These are phyloP conservation scores for Dolichopus griseipennis DNA, from an alignment of 2,888 invertebrate genomes.

Conservation along the genomic window DNA sequence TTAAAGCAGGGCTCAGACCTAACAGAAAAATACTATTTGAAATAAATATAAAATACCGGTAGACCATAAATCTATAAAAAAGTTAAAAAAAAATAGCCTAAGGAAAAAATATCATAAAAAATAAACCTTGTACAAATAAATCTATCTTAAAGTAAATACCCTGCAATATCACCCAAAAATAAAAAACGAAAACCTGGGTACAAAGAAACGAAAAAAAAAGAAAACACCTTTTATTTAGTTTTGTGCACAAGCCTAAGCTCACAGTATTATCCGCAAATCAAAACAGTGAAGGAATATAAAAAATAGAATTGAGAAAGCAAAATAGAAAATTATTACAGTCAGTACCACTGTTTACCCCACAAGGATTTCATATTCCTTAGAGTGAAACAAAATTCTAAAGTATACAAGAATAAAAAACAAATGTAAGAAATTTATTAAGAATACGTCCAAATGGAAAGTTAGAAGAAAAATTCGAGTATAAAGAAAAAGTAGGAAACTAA, in stretches of 20 bases:
- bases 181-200: not conserved
- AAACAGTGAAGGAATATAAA: not conserved
- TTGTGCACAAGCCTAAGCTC: not conserved
- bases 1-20: too few relatives aligned
- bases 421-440: too few relatives aligned
- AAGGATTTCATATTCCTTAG: not conserved
- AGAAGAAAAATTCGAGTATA: too few relatives aligned
- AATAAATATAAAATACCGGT: too few relatives aligned
- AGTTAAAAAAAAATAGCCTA: not conserved
- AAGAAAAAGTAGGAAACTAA: too few relatives aligned
- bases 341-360: not conserved
- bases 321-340: not conserved
- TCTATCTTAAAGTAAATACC: not conserved
- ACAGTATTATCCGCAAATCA: not conserved
- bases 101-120: not conserved
- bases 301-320: not conserved
- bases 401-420: too few relatives aligned
- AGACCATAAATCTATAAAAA: not conserved
- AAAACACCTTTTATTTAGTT: not conserved
- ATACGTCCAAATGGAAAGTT: too few relatives aligned
- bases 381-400: not conserved
- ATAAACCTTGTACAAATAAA: constrained; percentile 1
- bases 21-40: too few relatives aligned
- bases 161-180: not conserved
- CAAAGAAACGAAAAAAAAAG: not conserved